A percentile compares a stretch with the other conserved stretches of the same genome.
Evolutionary conservation across 2,113 vertebrate species (phyloP).

Genomic region (Sphaerodactylus townsendi): DNA sequence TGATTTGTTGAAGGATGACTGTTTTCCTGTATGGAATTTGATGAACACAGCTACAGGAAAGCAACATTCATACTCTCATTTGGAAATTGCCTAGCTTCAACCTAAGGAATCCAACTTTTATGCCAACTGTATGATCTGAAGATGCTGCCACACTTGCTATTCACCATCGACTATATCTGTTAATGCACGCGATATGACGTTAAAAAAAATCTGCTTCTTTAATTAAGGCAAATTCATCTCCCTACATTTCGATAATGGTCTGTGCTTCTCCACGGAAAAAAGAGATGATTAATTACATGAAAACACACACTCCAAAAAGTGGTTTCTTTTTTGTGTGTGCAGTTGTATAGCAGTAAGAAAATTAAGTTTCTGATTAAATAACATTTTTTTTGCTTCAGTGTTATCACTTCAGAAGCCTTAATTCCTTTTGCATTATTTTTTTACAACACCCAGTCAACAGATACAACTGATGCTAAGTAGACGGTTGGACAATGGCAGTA

Average conservation of each 20-base stretch:
- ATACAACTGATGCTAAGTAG: constrained; percentile 50
- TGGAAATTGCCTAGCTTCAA: neutral
- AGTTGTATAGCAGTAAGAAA: constrained; percentile 29
- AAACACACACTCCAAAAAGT: constrained; percentile 49
- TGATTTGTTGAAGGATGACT: no score
- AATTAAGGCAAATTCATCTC: constrained; percentile 73
- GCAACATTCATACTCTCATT: neutral
- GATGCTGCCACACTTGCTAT: constrained; percentile 2
- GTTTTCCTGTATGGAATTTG: neutral
- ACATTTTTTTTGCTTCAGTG: neutral
- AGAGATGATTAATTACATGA: constrained; percentile 22
- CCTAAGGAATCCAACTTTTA: no score
- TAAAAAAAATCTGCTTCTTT: constrained; percentile 21
- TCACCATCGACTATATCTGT: constrained; percentile 27
- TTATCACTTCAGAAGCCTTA: constrained; percentile 35
- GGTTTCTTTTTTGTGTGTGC: constrained; percentile 17
- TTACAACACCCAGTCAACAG: constrained; percentile 57
- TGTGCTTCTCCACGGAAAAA: constrained; percentile 51
- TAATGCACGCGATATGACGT: constrained; percentile 5
- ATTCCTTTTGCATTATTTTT: constrained; percentile 45
- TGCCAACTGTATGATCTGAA: neutral
- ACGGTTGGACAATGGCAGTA: constrained; percentile 54
- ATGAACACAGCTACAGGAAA: neutral
- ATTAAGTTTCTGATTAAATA: neutral
- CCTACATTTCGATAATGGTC: constrained; percentile 41